phyloP scores from a whole-genome alignment of 2,888 invertebrate species.

The Aphelenchoides bicaudatus region DNA sequence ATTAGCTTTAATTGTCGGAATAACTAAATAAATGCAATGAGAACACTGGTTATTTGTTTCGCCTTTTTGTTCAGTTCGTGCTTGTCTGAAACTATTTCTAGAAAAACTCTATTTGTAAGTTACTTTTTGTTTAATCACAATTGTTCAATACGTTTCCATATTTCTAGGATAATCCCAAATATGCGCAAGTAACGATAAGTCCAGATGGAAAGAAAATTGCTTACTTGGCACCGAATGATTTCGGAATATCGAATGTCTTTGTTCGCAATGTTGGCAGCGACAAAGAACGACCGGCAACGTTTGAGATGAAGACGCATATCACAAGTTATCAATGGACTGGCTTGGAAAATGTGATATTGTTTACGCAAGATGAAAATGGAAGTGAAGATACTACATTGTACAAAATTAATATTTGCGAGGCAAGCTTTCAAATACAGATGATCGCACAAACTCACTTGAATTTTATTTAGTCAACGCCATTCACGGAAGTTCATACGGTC shows the following conservation, averaged over 20 bases:
- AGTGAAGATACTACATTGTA: slow-evolving; percentile 57
- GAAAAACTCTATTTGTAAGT: neutral
- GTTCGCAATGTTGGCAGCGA: slow-evolving; percentile 52
- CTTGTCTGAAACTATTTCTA: slow-evolving; percentile 1
- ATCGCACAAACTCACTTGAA: slow-evolving; percentile 6
- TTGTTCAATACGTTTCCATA: too few species aligned
- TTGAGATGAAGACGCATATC: slow-evolving; percentile 49
- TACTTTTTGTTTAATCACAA: too few species aligned
- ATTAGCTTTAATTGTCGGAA: too few species aligned
- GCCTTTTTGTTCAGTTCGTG: too few species aligned
- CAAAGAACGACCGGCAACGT: slow-evolving; percentile 51
- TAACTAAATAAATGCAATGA: too few species aligned
- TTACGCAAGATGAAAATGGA: slow-evolving; percentile 55
- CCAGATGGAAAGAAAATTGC: slow-evolving; percentile 53
- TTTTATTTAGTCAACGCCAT: slow-evolving; percentile 35
- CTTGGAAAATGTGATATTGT: slow-evolving; percentile 53
- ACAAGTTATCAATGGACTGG: slow-evolving; percentile 56
- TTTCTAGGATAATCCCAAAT: slow-evolving; percentile 57
- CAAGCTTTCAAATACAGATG: slow-evolving; percentile 14
- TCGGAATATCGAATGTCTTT: slow-evolving; percentile 52
- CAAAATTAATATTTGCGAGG: slow-evolving; percentile 57
- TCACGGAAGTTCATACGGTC: slow-evolving; percentile 40
- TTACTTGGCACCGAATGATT: slow-evolving; percentile 56
- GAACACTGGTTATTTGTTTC: too few species aligned
- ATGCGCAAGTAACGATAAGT: slow-evolving; percentile 49